These are phyloP conservation scores for Bombus huntii DNA, from an alignment of 1,140 invertebrate species.

Conservation along the genomic window DNA sequence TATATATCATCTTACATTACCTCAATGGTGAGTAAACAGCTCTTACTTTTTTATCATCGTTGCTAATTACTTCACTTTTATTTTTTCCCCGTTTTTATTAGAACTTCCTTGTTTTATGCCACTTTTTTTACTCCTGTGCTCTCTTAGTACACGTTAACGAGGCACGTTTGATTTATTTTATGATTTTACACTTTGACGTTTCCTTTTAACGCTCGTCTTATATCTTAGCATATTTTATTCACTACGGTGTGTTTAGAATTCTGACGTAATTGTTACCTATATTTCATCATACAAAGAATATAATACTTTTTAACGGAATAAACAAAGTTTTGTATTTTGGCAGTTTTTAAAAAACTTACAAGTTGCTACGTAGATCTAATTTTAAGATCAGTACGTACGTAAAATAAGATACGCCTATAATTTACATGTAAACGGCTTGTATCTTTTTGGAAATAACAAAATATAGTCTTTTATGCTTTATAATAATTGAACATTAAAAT, in stretches of 20 bases:
- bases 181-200: background rate
- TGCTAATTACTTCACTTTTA: background rate
- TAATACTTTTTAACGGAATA: background rate
- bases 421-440: no score
- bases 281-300: background rate
- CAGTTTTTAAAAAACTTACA: no score
- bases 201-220: background rate
- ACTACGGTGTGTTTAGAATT: background rate
- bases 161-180: background rate
- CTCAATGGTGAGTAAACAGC: slow-evolving; percentile 71
- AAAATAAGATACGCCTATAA: no score
- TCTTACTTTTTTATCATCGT: slow-evolving; percentile 36
- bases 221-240: background rate
- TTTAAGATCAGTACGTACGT: background rate
- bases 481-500: no score
- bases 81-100: background rate
- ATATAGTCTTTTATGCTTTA: no score
- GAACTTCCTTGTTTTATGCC: background rate
- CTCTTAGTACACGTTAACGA: background rate
- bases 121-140: no score
- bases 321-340: background rate
- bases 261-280: background rate
- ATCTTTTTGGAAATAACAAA: no score
- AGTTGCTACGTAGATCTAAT: background rate
- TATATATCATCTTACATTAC: slow-evolving; percentile 67